Evolutionary conservation across 2,888 invertebrate species (phyloP).

Genomic region (Hyalella azteca): DNA sequence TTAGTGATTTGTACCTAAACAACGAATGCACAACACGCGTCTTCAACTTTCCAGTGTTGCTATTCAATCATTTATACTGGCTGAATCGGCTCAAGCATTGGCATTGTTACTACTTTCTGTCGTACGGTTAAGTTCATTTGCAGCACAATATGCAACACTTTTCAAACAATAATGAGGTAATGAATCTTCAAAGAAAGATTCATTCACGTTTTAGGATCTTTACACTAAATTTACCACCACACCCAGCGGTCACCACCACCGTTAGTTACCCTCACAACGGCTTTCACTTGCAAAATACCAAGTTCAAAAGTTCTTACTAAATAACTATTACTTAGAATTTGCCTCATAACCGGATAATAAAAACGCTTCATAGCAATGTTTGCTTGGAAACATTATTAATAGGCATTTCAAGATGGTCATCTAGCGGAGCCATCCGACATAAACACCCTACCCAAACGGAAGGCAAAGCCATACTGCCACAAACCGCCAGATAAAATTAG

Average conservation of each 20-base stretch:
- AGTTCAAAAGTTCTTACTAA: background rate
- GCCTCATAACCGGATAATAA: background rate
- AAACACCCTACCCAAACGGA: background rate
- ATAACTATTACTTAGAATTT: background rate
- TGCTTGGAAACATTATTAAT: too few relatives aligned
- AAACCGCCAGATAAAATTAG: conserved; percentile 1
- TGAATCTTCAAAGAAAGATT: background rate
- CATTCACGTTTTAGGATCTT: background rate
- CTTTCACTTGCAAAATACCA: background rate
- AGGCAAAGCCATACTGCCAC: background rate
- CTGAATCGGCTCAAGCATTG: background rate
- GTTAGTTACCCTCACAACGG: conserved; percentile 24
- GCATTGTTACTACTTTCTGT: background rate
- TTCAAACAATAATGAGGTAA: background rate
- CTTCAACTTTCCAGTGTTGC: too few relatives aligned
- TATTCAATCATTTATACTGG: too few relatives aligned
- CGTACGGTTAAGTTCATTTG: background rate
- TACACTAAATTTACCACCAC: conserved; percentile 10
- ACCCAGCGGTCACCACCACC: background rate
- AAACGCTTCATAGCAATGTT: background rate
- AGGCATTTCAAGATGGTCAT: background rate
- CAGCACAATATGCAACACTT: background rate
- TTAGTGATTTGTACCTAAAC: too few relatives aligned
- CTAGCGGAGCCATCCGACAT: background rate
- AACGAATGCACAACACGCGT: too few relatives aligned